phyloP scores from a whole-genome alignment of 1,140 invertebrate genomes.

The Chironomus tepperi region DNA sequence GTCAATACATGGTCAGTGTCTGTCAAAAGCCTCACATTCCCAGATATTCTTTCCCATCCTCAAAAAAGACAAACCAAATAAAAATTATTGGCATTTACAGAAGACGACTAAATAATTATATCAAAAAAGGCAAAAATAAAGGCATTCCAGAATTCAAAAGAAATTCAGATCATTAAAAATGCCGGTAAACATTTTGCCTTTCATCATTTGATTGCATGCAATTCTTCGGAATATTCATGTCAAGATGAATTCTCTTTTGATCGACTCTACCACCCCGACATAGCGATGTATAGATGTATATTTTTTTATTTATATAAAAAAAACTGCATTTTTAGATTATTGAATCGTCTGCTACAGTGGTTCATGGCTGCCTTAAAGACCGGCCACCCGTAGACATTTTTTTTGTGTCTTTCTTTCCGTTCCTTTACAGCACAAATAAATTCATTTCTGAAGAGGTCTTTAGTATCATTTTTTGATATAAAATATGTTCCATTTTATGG shows the following conservation, averaged over 20 bases:
- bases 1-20: too few species aligned
- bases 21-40: too few species aligned
- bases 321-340: neutral
- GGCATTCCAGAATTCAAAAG: too few species aligned
- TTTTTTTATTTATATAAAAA: neutral
- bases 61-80: too few species aligned
- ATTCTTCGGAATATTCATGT: neutral
- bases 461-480: too few species aligned
- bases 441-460: neutral
- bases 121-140: too few species aligned
- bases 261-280: neutral
- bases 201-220: neutral
- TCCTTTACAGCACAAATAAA: neutral
- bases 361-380: neutral
- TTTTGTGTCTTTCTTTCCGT: too few species aligned
- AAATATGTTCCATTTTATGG: neutral
- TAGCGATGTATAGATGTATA: neutral
- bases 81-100: too few species aligned
- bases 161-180: too few species aligned
- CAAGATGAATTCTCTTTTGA: conserved; percentile 6
- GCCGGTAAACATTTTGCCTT: neutral
- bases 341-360: neutral
- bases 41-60: too few species aligned
- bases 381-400: neutral
- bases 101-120: too few species aligned